Conservation (phyloP, 2,888 invertebrate species). For the Epicampocera succincta region DNA sequence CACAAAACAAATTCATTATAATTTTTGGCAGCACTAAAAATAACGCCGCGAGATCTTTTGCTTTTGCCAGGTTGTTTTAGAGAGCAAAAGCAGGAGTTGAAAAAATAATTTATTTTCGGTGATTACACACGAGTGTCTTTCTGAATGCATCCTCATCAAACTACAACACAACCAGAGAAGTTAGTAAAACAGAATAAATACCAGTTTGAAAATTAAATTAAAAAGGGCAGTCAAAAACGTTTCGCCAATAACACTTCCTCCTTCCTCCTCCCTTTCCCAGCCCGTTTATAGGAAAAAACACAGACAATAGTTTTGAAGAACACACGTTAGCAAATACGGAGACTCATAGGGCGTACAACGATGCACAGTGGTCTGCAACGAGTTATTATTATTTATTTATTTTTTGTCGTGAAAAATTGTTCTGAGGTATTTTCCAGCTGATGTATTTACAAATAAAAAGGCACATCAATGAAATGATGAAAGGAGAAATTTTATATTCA, state of each 20-base stretch:
- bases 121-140: slow-evolving; percentile 1
- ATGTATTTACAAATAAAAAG: no score
- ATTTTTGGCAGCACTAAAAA: slow-evolving; percentile 28
- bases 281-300: background rate
- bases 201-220: slow-evolving; percentile 65
- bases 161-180: slow-evolving; percentile 3
- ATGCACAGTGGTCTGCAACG: no score
- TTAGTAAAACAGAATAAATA: slow-evolving; percentile 42
- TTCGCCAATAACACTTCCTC: background rate
- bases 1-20: slow-evolving; percentile 22
- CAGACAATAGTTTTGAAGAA: slow-evolving; percentile 16
- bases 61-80: background rate
- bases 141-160: slow-evolving; percentile 27
- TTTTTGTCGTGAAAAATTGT: no score
- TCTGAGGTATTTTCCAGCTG: no score
- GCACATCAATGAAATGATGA: no score
- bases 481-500: no score
- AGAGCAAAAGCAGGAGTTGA: background rate
- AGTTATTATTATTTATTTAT: no score
- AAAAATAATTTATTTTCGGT: background rate
- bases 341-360: background rate
- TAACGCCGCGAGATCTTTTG: background rate
- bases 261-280: background rate
- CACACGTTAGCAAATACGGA: background rate
- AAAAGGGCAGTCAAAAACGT: slow-evolving; percentile 52